Base-by-base conservation (phyloP, 2,888 invertebrate species). In the Agriopis leucophaearia region DNA sequence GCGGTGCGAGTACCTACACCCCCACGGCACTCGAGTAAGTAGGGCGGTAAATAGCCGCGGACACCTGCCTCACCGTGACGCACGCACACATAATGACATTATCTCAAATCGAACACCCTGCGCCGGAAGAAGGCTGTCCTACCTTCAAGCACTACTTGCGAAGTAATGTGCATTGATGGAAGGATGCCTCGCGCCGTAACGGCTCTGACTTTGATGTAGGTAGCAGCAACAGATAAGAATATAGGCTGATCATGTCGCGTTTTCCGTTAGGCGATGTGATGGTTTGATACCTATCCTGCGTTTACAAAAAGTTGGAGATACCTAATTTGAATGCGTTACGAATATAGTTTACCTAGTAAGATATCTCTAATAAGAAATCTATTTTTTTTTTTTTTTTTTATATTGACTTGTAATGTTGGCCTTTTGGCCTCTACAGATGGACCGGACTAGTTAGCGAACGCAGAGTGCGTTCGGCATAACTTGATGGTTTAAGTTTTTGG, bases 11-110 rank as follows among this genome's bases (percentile, higher is more conserved):
- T 77, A 78, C 64, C 79, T 81, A 81, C 83, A 82, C 88, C 86
- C 88, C 88, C 87, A 86, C 84, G 83, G 80, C 79, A 81, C 82
- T 82, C 81, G 85, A 89, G 88, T 86, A 92, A 89, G 85, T 89
- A 88, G 88, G 88, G 84, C 87, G 90, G 88, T 91, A 92, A 92
- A 91, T 88, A 91, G 85, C 85, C 76, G 77, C 82, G 88, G 89
- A 89, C 91, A 92, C 91, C 90, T 90, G 89, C 82, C 81, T 81
- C 72, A 78, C 80, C 75, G 78, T 83, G 84, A 84, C 84, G 84
- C 82, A 85, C 86, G 84, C 82, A 84, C 78, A 77, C 77, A 79
- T 83, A 73, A 73, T 69, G 77, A 78, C 73, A 74, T 74, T 69
- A 73, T 71, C 70, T 62, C 56, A 7, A 59, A 64, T 57, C 64